Evolutionary conservation across 2,797 vertebrate species (phyloP), one percentile per base, ranked within the genome.

Genomic region (Phaenicophaeus curvirostris): DNA sequence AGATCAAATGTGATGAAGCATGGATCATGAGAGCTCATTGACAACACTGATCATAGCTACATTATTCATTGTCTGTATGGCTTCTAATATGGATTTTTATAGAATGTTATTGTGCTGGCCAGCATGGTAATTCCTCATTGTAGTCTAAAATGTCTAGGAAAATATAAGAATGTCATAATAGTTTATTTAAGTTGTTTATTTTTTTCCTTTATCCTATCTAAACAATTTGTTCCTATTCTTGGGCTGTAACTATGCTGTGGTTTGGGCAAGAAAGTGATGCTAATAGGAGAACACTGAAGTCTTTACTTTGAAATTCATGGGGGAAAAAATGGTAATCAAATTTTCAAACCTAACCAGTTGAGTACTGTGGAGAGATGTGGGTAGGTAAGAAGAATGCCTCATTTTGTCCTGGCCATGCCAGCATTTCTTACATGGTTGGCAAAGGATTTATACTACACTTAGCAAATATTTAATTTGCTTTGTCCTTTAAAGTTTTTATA

Each of bases 301-400:
- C 20, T 87, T 94, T 80, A 83, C 85, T 93, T 95, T 67, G 33
- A 90, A 88, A 93, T 93, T 87, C 44, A 57, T 31, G 16, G n/a
- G 8, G 41, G 24, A 12, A 13, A 8, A 44, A 24, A 37, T 61
- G 30, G 63, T 39, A 80, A 91, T 87, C 30, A 83, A 20, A 68
- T 85, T 92, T 81, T 92, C 61, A 95, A 74, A 92, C 61, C 72
- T 76, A 87, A 94, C 91, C 39, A 79, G 81, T 37, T 85, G 71
- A 92, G 77, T 93, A 77, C 57, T 82, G 48, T 85, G 35, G 55
- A 85, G 81, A 91, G 82, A 84, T 91, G 66, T 62, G 68, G 79
- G 79, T 93, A 87, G 44, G 23, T 23, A 82, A 87, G 79, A 86
- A 48, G 27, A 87, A 72, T 37, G 62, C 62, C 73, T 94, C 85